Conservation (phyloP, 2,888 invertebrate genomes). For the Zygogramma bicolorata region DNA sequence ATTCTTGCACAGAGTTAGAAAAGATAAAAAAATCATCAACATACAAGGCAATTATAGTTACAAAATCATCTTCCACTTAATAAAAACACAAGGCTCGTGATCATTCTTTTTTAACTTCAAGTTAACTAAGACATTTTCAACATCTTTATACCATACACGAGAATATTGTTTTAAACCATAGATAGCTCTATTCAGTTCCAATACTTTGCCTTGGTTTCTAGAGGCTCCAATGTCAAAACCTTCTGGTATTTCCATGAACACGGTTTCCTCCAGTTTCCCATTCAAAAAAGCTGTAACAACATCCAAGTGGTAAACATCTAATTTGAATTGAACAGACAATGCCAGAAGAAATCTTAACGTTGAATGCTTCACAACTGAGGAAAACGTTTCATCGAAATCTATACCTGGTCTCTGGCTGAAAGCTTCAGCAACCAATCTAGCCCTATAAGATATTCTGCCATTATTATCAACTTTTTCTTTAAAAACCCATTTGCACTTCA, state of each 20-base stretch:
- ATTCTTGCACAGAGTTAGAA: conserved; percentile 33
- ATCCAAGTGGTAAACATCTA: conserved; percentile 9
- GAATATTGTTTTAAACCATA: conserved; percentile 31
- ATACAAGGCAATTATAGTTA: conserved; percentile 46
- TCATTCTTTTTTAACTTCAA: conserved; percentile 36
- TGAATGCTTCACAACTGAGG: conserved; percentile 17
- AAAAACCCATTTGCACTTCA: conserved; percentile 47
- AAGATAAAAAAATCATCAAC: conserved; percentile 47
- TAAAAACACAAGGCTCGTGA: conserved; percentile 46
- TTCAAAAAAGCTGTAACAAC: conserved; percentile 23
- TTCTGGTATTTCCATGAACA: conserved; percentile 28
- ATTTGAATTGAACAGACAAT: conserved; percentile 11
- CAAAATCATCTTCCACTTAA: conserved; percentile 30
- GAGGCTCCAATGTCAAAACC: conserved; percentile 2
- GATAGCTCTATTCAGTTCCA: conserved; percentile 8
- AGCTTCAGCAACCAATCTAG: conserved; percentile 44
- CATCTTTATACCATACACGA: conserved; percentile 26
- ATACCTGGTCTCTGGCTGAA: conserved; percentile 39
- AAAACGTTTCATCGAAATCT: conserved; percentile 33
- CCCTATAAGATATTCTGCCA: conserved; percentile 34
- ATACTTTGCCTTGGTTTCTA: neutral
- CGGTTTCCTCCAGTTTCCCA: conserved; percentile 19
- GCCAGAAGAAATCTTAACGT: conserved; percentile 15
- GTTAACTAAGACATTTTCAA: conserved; percentile 11
- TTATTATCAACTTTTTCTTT: conserved; percentile 39